Evolutionary conservation across 2,113 vertebrate genomes (phyloP).

Genomic region (Tricholaema leucomelas): DNA sequence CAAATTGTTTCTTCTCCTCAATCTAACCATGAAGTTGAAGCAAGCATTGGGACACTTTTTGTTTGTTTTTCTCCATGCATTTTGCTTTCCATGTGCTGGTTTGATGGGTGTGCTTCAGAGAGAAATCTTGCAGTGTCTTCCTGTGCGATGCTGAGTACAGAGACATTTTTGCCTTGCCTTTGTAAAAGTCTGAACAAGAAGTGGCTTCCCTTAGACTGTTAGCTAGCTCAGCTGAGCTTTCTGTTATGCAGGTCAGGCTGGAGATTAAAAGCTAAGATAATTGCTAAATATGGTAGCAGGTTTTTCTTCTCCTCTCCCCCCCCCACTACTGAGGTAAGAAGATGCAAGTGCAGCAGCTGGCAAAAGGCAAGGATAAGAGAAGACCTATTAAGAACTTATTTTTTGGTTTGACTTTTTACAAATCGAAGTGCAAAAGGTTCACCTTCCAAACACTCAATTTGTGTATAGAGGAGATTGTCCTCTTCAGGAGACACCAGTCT

Average conservation of each 20-base stretch:
- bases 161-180: neutral
- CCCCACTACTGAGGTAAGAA: neutral
- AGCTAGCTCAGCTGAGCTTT: neutral
- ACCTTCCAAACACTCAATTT: neutral
- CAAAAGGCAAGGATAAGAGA: neutral
- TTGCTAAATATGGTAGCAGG: neutral
- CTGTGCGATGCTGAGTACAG: neutral
- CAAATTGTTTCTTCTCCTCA: neutral
- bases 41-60: neutral
- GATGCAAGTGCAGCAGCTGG: neutral
- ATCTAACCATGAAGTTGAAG: neutral
- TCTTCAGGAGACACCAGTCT: neutral
- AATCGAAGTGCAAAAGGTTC: no score
- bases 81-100: neutral
- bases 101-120: neutral
- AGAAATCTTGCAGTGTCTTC: neutral
- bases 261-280: neutral
- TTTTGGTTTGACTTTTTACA: no score
- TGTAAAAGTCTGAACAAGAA: neutral
- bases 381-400: neutral
- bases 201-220: neutral
- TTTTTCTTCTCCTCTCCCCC: no score
- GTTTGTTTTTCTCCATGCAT: neutral
- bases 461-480: neutral
- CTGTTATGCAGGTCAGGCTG: neutral